Evolutionary conservation across 2,888 invertebrate genomes (phyloP).

Genomic region (Polydesmus complanatus): DNA sequence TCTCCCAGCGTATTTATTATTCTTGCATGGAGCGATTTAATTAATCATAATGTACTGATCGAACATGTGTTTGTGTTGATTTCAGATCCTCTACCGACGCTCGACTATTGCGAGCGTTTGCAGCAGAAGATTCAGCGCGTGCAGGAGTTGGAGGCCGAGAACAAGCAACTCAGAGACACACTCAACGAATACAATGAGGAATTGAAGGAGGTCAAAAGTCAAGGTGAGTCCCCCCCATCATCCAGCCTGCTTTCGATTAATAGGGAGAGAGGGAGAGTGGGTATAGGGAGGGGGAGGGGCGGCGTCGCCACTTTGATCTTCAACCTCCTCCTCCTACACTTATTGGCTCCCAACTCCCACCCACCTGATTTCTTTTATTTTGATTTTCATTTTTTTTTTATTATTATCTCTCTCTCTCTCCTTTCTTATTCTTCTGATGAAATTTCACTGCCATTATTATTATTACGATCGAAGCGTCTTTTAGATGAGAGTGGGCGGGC

Average conservation of each 20-base stretch:
- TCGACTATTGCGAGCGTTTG: conserved; percentile 34
- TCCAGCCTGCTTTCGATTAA: no score
- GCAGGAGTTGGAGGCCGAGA: conserved; percentile 38
- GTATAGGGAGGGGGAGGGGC: neutral
- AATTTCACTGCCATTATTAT: no score
- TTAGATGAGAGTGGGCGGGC: no score
- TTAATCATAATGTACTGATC: no score
- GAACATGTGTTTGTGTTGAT: no score
- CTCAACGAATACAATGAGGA: conserved; percentile 39
- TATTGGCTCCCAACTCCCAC: neutral
- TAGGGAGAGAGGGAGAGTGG: no score
- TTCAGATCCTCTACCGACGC: conserved; percentile 37
- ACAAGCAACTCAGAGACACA: conserved; percentile 37
- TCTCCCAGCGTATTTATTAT: no score
- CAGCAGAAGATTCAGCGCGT: conserved; percentile 33
- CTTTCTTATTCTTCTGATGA: no score
- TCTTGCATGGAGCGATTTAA: no score
- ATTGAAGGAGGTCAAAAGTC: conserved; percentile 39
- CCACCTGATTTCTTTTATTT: neutral
- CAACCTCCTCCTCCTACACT: neutral
- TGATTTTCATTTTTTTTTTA: neutral
- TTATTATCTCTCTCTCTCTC: neutral
- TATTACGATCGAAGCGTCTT: no score
- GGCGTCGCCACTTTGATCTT: neutral
- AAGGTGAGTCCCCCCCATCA: conserved; percentile 32